Conservation (phyloP, 2,888 invertebrate genomes). For the Geotrupes spiniger region DNA sequence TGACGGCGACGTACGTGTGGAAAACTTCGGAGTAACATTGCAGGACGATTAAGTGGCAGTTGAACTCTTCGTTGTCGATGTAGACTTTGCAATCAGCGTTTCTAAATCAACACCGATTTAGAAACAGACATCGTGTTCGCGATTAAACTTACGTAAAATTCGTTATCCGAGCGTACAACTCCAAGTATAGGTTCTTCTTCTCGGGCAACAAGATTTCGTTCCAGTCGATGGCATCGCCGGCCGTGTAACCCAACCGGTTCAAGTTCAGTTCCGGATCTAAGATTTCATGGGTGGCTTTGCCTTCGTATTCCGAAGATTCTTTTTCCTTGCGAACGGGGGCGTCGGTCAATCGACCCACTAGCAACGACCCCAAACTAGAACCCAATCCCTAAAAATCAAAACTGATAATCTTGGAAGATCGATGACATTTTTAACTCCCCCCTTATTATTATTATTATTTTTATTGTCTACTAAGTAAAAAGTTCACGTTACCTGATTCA, state of each 20-base stretch:
- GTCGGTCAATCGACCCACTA: slow-evolving; percentile 30
- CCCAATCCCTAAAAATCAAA: slow-evolving; percentile 25
- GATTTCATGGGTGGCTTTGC: slow-evolving; percentile 45
- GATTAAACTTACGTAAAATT: slow-evolving; percentile 63
- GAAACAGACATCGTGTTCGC: too few species aligned
- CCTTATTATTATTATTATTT: too few species aligned
- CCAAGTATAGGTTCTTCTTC: slow-evolving; percentile 66
- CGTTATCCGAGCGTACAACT: slow-evolving; percentile 62
- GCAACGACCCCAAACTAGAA: slow-evolving; percentile 32
- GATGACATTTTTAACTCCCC: too few species aligned
- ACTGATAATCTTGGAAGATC: too few species aligned
- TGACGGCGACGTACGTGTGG: slow-evolving; percentile 51
- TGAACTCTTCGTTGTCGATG: slow-evolving; percentile 64
- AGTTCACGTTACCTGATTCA: slow-evolving; percentile 12
- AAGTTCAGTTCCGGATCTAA: slow-evolving; percentile 54
- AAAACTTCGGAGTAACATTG: slow-evolving; percentile 69
- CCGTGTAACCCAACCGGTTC: slow-evolving; percentile 57
- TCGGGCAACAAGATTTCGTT: slow-evolving; percentile 60
- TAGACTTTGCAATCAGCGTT: slow-evolving; percentile 67
- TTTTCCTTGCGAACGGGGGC: slow-evolving; percentile 36
- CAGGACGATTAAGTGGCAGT: slow-evolving; percentile 66
- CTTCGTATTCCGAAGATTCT: slow-evolving; percentile 43
- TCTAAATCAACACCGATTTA: too few species aligned
- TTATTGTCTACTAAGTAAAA: not conserved
- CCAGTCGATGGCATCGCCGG: slow-evolving; percentile 62